Evolutionary conservation across 2,113 vertebrate genomes (phyloP), one percentile per base, ranked within the genome.

Genomic region (Ophthalmolycus amberensis): DNA sequence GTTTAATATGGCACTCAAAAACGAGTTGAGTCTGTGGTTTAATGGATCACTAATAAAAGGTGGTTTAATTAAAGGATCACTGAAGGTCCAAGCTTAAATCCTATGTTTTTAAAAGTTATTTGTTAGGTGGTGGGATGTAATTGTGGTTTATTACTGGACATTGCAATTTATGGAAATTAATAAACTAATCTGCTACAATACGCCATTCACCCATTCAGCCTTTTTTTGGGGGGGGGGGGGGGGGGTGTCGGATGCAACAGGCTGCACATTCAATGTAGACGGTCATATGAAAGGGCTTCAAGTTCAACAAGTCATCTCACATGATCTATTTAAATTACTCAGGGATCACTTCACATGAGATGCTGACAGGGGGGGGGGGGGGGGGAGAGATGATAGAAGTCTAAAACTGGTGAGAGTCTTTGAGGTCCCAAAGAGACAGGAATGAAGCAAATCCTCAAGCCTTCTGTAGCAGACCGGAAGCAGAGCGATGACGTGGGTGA

Each of bases 261-360:
- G 63, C 82, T 52, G 25, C 22, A 14, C 27, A 16, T 25, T 52
- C 16, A 7, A 48, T 32, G 56, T 16, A 32, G 40, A 20, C 4
- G 29, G 16, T 85, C 79, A 65, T 50, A 66, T 81, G 68, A 81
- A 66, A 77, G 22, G 11, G 60, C 81, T 59, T 38, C 29, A 5
- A 16, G 32, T 37, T 83, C 69, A 64, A 52, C 64, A 50, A 69
- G 66, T 56, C 5, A 56, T 60, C 71, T 77, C 79, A 79, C 67
- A 73, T 82, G 75, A 79, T 84, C 60, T 50, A 1, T 80, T 27
- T 3, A 25, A 69, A 72, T 74, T 22, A 50, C 32, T 48, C 42
- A 37, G 9, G 44, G 52, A 27, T 80, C 64, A 59, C 62, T 40
- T 72, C 8, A 79, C 58, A 69, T 32, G 56, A 67, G 56, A 56